Evolutionary conservation across 2,797 vertebrate genomes (phyloP).

Genomic region (Aplochiton taeniatus): DNA sequence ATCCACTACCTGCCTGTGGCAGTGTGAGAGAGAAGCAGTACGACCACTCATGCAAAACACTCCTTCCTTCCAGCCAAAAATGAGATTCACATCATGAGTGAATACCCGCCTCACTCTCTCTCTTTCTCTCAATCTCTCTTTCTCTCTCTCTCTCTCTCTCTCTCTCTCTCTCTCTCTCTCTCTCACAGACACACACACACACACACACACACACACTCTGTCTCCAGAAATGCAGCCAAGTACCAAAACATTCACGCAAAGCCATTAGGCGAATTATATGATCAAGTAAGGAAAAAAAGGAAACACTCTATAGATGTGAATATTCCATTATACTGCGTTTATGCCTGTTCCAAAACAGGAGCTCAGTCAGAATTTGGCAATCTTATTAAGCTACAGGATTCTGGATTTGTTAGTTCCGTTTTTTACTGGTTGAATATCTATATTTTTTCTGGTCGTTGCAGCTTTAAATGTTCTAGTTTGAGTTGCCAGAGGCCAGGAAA

Average conservation of each 20-base stretch:
- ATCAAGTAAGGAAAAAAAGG: slow-evolving; percentile 19
- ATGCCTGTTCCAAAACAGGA: too few species aligned
- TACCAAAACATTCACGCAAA: slow-evolving; percentile 50
- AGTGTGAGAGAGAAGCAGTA: slow-evolving; percentile 64
- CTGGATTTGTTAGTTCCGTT: too few species aligned
- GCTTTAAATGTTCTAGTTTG: slow-evolving; percentile 48
- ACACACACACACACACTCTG: too few species aligned
- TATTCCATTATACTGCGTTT: too few species aligned
- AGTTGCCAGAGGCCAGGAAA: slow-evolving; percentile 56
- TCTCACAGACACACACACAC: too few species aligned
- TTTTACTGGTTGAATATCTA: too few species aligned
- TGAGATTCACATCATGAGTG: slow-evolving; percentile 72
- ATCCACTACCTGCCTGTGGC: slow-evolving; percentile 71
- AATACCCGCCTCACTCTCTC: slow-evolving; percentile 24
- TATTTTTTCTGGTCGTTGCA: slow-evolving; percentile 8
- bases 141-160: too few species aligned
- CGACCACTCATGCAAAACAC: slow-evolving; percentile 77
- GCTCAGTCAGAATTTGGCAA: too few species aligned
- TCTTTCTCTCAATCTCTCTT: too few species aligned
- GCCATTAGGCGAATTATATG: slow-evolving; percentile 35
- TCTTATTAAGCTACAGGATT: too few species aligned
- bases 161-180: too few species aligned
- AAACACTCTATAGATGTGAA: slow-evolving; percentile 20
- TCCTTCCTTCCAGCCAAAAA: slow-evolving; percentile 65
- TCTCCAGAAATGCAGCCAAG: slow-evolving; percentile 41